phyloP scores from a whole-genome alignment of 2,113 vertebrate genomes.

The Nerophis ophidion region DNA sequence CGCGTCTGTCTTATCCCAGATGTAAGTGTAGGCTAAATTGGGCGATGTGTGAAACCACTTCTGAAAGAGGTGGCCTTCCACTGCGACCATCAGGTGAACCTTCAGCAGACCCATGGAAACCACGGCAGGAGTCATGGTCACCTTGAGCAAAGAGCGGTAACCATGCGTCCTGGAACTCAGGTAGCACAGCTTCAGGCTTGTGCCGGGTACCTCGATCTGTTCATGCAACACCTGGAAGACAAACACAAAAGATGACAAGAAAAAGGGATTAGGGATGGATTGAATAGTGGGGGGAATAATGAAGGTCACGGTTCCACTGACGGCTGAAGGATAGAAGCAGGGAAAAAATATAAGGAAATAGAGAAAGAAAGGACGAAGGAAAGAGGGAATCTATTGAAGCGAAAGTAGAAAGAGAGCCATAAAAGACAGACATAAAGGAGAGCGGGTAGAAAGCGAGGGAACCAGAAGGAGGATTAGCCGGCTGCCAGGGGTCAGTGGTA shows the following conservation, averaged over 20 bases:
- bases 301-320: constrained; percentile 67
- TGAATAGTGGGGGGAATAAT: constrained; percentile 57
- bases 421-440: constrained; percentile 43
- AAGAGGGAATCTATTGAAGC: constrained; percentile 35
- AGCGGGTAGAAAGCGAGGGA: constrained; percentile 45
- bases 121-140: constrained; percentile 92
- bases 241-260: constrained; percentile 47
- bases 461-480: constrained; percentile 60
- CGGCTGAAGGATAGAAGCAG: constrained; percentile 66
- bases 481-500: constrained; percentile 63
- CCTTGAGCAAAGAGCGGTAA: constrained; percentile 93
- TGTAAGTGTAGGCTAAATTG: constrained; percentile 94
- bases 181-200: constrained; percentile 86
- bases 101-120: constrained; percentile 94
- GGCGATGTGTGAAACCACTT: constrained; percentile 96
- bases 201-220: constrained; percentile 90
- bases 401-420: constrained; percentile 40
- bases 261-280: constrained; percentile 60
- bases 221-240: constrained; percentile 91
- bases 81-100: constrained; percentile 97
- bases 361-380: constrained; percentile 48
- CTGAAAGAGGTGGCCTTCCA: constrained; percentile 97
- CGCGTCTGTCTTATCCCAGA: constrained; percentile 97
- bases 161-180: constrained; percentile 91
- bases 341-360: constrained; percentile 55